Evolutionary conservation across 2,888 invertebrate genomes (phyloP).

Genomic region (Protophormia terraenovae): DNA sequence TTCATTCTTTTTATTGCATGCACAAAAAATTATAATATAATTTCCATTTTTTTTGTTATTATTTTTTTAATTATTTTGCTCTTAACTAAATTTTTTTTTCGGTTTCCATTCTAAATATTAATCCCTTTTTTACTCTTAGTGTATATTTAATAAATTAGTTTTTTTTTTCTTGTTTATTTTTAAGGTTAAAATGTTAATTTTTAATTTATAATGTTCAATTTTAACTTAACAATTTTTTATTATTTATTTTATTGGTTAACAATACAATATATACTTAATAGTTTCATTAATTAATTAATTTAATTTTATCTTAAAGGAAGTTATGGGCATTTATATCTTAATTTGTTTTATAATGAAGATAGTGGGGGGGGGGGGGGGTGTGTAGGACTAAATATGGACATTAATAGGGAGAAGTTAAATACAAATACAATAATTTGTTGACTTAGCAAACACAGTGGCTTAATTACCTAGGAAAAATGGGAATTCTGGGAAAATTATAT

Average conservation of each 20-base stretch:
- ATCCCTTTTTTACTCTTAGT: slow-evolving; percentile 55
- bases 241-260: slow-evolving; percentile 59
- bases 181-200: slow-evolving; percentile 42
- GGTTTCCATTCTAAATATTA: slow-evolving; percentile 66
- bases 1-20: slow-evolving; percentile 75
- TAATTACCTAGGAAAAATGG: not conserved
- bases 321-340: not conserved
- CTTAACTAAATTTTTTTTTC: slow-evolving; percentile 38
- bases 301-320: not conserved
- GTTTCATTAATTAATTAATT: slow-evolving; percentile 2
- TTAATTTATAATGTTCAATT: slow-evolving; percentile 47
- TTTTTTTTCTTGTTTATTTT: slow-evolving; percentile 53
- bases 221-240: slow-evolving; percentile 68
- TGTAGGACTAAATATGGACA: not conserved
- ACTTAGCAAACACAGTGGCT: not conserved
- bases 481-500: not conserved
- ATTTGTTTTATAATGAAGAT: not conserved
- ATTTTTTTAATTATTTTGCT: slow-evolving; percentile 33
- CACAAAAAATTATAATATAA: slow-evolving; percentile 76
- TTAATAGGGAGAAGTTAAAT: not conserved
- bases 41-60: slow-evolving; percentile 45
- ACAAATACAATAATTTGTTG: not conserved
- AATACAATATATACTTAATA: slow-evolving; percentile 24
- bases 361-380: not conserved
- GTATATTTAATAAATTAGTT: slow-evolving; percentile 11